Base-by-base conservation (phyloP, 2,113 vertebrate species). In the Poicephalus gulielmi region DNA sequence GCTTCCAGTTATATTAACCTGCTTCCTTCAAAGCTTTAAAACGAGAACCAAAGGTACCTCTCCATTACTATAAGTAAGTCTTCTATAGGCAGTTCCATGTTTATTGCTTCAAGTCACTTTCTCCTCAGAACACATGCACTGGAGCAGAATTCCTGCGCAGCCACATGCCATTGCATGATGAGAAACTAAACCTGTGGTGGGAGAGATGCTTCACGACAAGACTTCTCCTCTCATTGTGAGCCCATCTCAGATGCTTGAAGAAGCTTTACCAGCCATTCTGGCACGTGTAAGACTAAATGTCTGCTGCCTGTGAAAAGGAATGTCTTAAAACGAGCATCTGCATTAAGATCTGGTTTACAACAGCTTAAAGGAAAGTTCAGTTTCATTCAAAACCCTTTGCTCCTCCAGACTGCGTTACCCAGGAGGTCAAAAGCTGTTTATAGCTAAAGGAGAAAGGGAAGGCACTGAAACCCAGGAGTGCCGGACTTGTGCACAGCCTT, bases 111-210 rank as follows among this genome's bases (percentile, higher is more conserved):
- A 66, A 35, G 39, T 44, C 37, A 13, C 27, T 44, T 18, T 44
- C 27, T 24, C 15, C 57, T 19, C 41, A 74, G 37, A 55, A 44
- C 4, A 8, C 1, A 5, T 0, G 2, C 19, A 78, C 10, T 10
- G 13, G 33, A 46, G 62, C 37, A 69, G 50, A 67, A 79, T 3
- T 22, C 15, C 39, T 14, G 31, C 7, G 11, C 19, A 53, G 43
- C 6, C 44, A 16, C 0, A 0, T 22, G 30, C 25, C 27, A 24
- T 2, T 28, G 11, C 57, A 64, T 2, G 2, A 13, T 7, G 37
- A 1, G 1, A 24, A 88, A 30, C 22, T 4, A 62, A 73, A 62
- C 19, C 59, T 9, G 17, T 12, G 27, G 7, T 12, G 12, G 23
- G 25, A 82, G 49, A 88, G 18, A 66, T 14, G 46, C 71, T 41